Percentiles rank a stretch among this genome's conserved stretches.
Evolutionary conservation across 2,888 invertebrate genomes (phyloP).

Genomic region (Pycnomerus fuliginosus): DNA sequence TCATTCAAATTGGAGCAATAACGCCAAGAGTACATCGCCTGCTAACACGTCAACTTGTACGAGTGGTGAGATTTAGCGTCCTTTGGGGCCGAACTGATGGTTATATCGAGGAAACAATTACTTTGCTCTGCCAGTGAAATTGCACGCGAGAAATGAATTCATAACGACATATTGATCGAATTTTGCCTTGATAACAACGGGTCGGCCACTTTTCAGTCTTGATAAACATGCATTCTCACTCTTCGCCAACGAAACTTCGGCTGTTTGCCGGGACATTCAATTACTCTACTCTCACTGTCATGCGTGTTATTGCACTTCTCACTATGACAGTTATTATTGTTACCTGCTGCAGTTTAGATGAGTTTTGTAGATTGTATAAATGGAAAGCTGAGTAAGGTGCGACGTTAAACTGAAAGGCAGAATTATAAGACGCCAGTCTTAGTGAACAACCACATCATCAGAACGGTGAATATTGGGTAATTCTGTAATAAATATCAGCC

Average conservation of each 20-base stretch:
- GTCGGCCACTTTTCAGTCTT: conserved; percentile 20
- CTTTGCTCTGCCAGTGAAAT: conserved; percentile 29
- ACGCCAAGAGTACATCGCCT: conserved; percentile 22
- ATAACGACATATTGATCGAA: conserved; percentile 36
- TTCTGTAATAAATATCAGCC: too few species aligned
- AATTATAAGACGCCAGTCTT: too few species aligned
- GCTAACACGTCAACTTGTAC: conserved; percentile 21
- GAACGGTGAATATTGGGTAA: too few species aligned
- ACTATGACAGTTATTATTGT: too few species aligned
- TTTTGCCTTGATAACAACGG: conserved; percentile 16
- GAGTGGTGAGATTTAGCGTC: conserved; percentile 26
- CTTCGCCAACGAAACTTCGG: conserved; percentile 1
- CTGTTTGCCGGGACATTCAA: conserved; percentile 7
- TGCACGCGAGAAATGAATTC: conserved; percentile 39
- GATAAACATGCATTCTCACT: conserved; percentile 15
- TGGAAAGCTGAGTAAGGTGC: too few species aligned
- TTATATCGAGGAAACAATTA: conserved; percentile 38
- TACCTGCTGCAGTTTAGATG: too few species aligned
- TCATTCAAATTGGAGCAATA: conserved; percentile 12
- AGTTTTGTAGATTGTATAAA: too few species aligned
- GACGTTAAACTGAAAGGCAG: too few species aligned
- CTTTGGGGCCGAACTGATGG: conserved; percentile 28
- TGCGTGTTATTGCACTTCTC: neutral
- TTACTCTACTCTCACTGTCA: conserved; percentile 1
- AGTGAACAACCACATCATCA: too few species aligned